These are phyloP conservation scores for Cygnus olor DNA, from an alignment of 2,797 vertebrate genomes.

Conservation along the genomic window DNA sequence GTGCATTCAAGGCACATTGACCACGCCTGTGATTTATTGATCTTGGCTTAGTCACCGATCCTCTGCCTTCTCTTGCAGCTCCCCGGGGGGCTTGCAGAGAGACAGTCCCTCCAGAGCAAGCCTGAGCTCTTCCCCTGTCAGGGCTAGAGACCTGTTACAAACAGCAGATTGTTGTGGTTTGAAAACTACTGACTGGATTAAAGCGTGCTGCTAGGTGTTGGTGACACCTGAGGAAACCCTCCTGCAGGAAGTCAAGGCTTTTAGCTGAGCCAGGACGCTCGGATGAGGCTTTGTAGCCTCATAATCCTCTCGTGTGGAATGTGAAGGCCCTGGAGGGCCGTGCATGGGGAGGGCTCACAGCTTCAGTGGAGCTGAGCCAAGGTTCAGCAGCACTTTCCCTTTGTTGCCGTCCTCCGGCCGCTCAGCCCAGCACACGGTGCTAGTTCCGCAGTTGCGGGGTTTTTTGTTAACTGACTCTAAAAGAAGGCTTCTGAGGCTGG, in stretches of 20 bases:
- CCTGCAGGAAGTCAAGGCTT: neutral
- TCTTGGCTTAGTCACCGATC: neutral
- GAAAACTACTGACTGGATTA: neutral
- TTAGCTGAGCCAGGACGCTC: neutral
- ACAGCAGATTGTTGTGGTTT: neutral
- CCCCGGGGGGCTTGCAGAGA: neutral
- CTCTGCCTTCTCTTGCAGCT: neutral
- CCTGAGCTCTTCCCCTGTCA: neutral
- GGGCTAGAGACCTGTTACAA: neutral
- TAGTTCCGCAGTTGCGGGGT: neutral
- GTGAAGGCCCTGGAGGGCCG: neutral
- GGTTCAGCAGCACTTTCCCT: neutral
- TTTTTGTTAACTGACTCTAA: neutral
- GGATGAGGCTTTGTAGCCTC: neutral
- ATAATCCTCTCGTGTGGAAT: neutral
- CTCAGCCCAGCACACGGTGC: neutral
- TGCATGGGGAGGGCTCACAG: fast-evolving
- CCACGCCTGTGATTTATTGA: neutral
- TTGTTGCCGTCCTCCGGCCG: neutral
- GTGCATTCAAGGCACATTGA: neutral
- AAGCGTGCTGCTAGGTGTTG: neutral
- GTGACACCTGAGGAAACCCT: neutral
- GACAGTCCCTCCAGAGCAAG: neutral
- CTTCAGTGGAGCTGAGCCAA: neutral
- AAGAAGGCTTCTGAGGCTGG: neutral